Base-by-base conservation (phyloP, 2,113 vertebrate genomes). In the Anseranas semipalmata region DNA sequence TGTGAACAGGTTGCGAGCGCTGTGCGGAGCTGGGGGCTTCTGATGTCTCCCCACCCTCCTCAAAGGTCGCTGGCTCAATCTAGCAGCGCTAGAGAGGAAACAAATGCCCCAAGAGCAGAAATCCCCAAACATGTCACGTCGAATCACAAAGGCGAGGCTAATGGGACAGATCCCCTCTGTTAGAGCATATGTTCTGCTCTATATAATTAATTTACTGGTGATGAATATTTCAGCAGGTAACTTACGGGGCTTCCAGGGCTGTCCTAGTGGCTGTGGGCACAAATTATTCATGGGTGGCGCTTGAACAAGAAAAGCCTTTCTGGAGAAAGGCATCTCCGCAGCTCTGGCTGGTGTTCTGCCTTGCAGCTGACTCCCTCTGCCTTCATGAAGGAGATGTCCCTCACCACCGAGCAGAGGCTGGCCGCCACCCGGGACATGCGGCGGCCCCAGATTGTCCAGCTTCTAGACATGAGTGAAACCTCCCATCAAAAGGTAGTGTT, bases 331-430 rank as follows among this genome's bases (percentile, higher is more conserved):
- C 41, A 6, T 67, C 93, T 78, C 83, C 90, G 71, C 63, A 86
- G 27, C 74, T 96, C 81, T 90, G 81, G 50, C 20, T 58, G 53
- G 22, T 87, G 46, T 96, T 93, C 97, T 96, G 80, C 37, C 50
- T 98, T 98, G 80, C 97, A 99, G 98, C 81, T 99, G 84, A 98
- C 97, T 71, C 99, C 99, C 75, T 99, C 99, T n/a, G 98, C 97
- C 71, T 99, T 98, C 91, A 95, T 98, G 90, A 98, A 98, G 89
- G 98, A 99, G 96, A 98, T 99, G 98, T 97, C 98, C 73, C 98
- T 98, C 28, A 98, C 97, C 45, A 99, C 98, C 5, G 97, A 98
- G 94, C 98, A 99, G 95, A 98, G 95, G 66, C 82, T 98, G 95
- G 97, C 97, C 41, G 98, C 89, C 75, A 98, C 96, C 19, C 85